These are phyloP conservation scores for Tricholaema leucomelas DNA, from an alignment of 2,113 vertebrate genomes.

Conservation along the genomic window DNA sequence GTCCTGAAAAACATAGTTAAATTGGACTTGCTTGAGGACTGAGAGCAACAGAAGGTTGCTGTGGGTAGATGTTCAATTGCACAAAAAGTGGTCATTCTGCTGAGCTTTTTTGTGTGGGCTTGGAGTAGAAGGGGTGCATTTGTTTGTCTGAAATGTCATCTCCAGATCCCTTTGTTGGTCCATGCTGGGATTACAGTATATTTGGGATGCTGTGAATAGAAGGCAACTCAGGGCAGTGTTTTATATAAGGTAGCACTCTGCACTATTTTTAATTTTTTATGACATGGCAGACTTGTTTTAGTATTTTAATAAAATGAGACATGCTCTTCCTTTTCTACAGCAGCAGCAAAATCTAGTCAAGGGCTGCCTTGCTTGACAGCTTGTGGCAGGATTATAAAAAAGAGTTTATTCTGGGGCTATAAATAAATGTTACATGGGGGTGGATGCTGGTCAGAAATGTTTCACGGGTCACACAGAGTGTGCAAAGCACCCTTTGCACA, in stretches of 20 bases:
- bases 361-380: constrained; percentile 44
- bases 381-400: constrained; percentile 52
- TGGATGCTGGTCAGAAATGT: constrained; percentile 7
- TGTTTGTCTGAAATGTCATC: not conserved
- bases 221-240: constrained; percentile 44
- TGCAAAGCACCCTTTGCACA: not conserved
- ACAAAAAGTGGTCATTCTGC: not conserved
- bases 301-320: constrained; percentile 48
- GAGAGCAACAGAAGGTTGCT: not conserved
- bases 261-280: constrained; percentile 46
- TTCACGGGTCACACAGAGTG: constrained; percentile 16
- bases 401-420: constrained; percentile 46
- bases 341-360: constrained; percentile 25
- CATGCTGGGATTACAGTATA: not conserved
- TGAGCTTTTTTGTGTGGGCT: not conserved
- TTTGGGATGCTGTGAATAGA: constrained; percentile 23
- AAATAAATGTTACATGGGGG: constrained; percentile 28
- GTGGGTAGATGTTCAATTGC: not conserved
- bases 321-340: constrained; percentile 4
- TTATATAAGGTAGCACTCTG: constrained; percentile 36
- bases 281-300: not conserved
- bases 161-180: not conserved
- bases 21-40: not conserved
- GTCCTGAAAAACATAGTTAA: not conserved
- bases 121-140: not conserved